Evolutionary conservation across 2,888 invertebrate species (phyloP), one percentile per base, ranked within the genome.

Genomic region (Apocheima hispidaria): DNA sequence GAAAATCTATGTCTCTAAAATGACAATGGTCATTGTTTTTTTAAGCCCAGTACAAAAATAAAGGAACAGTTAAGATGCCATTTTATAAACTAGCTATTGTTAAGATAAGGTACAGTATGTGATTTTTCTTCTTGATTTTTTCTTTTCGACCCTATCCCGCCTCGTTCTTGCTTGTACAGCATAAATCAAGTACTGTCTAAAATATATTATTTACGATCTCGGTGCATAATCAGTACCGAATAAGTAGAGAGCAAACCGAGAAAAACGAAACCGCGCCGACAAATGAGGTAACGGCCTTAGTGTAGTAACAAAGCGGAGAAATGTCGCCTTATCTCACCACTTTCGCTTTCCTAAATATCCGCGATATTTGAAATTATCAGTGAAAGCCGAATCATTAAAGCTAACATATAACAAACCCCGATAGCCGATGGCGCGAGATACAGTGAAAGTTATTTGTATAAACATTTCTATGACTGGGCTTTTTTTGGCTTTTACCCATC

Each of bases 361-460:
- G 36, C 49, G 43, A 48, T 53, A 68, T 68, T 68, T 60, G 60
- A 60, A 60, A 63, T 57, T 41, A 61, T 61, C 36, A 66, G 66
- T 61, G 69, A 66, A 66, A 69, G 66, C 40, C 44, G 49, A 56
- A 57, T 65, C 60, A 65, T 63, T 57, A 61, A 55, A 59, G 59
- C 33, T 49, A 52, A 55, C 55, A 62, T 48, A 58, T 41, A 56
- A 50, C 36, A 20, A 52, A 20, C 56, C 55, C 33, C 57, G 51
- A 54, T 57, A 53, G 33, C 16, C 56, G 53, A 60, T 53, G 48
- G 61, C 36, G 57, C 52, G 56, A 44, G 50, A 51, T 52, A 35
- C 12, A 59, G 65, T 54, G 68, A 68, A 65, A 68, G 65, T 63
- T 65, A 63, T 63, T 58, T 60, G 62, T 65, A 58, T 62, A 41